These are phyloP conservation scores for Dolichotis patagonum DNA, from an alignment of 2,113 vertebrate genomes.

Conservation along the genomic window DNA sequence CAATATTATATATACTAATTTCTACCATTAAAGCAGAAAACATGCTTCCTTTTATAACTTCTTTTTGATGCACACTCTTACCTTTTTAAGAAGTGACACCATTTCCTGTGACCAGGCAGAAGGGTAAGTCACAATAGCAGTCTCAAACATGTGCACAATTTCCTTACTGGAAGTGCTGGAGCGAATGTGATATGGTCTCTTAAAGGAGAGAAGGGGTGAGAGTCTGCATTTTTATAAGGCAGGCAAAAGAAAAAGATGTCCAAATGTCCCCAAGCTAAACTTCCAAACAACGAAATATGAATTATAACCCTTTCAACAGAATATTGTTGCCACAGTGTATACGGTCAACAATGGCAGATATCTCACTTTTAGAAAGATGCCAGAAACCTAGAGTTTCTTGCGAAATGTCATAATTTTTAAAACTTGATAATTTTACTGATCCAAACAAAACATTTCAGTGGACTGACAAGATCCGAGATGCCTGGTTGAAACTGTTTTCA, in stretches of 20 bases:
- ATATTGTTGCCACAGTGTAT: background rate
- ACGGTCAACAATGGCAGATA: background rate
- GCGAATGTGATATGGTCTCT: slow-evolving; percentile 97
- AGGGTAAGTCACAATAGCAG: slow-evolving; percentile 91
- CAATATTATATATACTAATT: background rate
- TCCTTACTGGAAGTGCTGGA: slow-evolving; percentile 91
- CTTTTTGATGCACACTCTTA: slow-evolving; percentile 65
- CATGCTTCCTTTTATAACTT: background rate
- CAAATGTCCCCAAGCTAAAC: slow-evolving; percentile 10
- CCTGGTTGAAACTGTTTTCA: background rate
- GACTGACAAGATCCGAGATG: background rate
- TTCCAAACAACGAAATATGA: background rate
- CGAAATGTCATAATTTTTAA: background rate
- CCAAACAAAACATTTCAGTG: slow-evolving; percentile 7
- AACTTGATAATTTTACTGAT: background rate
- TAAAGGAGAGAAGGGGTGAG: slow-evolving; percentile 61
- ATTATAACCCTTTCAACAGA: background rate
- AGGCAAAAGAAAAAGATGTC: background rate
- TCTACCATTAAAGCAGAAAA: background rate
- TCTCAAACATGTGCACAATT: slow-evolving; percentile 92
- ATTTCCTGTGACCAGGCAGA: slow-evolving; percentile 93
- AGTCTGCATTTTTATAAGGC: background rate
- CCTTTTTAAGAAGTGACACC: slow-evolving; percentile 94
- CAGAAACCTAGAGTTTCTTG: background rate
- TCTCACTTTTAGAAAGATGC: background rate